These are phyloP conservation scores for Metellina segmentata DNA, from an alignment of 2,888 invertebrate species.

Conservation along the genomic window DNA sequence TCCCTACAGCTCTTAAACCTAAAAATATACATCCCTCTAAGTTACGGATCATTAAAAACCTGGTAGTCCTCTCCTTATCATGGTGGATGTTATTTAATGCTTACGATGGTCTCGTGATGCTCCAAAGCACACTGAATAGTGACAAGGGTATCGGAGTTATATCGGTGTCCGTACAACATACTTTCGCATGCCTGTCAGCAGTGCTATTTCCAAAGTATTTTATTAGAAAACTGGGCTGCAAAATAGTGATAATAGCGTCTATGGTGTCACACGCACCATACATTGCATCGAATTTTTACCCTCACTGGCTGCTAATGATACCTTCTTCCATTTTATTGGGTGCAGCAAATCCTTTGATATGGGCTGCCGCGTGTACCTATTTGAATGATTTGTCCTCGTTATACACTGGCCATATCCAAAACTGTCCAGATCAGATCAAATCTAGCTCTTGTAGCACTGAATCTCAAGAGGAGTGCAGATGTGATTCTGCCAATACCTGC, in stretches of 20 bases:
- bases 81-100: constrained; percentile 98
- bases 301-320: constrained; percentile 91
- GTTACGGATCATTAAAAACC: constrained; percentile 89
- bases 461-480: neutral
- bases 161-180: constrained; percentile 94
- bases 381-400: constrained; percentile 95
- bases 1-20: neutral
- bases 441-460: neutral
- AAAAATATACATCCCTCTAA: neutral
- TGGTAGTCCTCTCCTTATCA: constrained; percentile 92
- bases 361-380: constrained; percentile 98
- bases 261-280: constrained; percentile 97
- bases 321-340: constrained; percentile 95
- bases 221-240: constrained; percentile 95
- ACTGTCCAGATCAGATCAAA: neutral
- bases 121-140: constrained; percentile 94
- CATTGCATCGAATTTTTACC: constrained; percentile 96
- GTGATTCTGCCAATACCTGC: neutral
- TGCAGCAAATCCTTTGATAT: constrained; percentile 97
- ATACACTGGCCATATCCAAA: constrained; percentile 80
- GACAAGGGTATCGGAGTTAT: constrained; percentile 94
- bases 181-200: constrained; percentile 95
- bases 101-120: constrained; percentile 95
- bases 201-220: constrained; percentile 96
- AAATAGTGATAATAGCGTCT: constrained; percentile 95